Evolutionary conservation across 2,797 vertebrate species (phyloP).

Genomic region (Scolopax bukidnonensis): DNA sequence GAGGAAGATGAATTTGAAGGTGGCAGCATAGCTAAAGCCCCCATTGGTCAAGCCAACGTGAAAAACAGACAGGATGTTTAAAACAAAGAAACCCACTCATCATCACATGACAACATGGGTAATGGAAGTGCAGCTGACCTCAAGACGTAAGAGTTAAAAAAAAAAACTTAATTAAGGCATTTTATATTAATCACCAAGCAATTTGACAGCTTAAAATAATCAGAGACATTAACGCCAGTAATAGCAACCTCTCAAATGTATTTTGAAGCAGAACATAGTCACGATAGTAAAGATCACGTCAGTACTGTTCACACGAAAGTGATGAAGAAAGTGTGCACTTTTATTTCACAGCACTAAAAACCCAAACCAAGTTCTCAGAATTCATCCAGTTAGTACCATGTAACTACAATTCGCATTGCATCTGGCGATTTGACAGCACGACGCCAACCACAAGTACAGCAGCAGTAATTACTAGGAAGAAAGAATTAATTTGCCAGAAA

Average conservation of each 20-base stretch:
- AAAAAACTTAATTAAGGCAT: neutral
- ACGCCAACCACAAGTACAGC: neutral
- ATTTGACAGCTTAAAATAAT: neutral
- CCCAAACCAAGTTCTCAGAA: neutral
- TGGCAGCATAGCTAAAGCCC: neutral
- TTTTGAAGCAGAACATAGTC: neutral
- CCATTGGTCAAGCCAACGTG: neutral
- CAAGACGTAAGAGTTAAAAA: neutral
- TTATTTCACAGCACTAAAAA: constrained; percentile 38
- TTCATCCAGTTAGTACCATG: neutral
- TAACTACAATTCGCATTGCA: neutral
- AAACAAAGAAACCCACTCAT: neutral
- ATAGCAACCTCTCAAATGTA: neutral
- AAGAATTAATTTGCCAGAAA: neutral
- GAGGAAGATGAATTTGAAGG: neutral
- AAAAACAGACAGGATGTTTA: neutral
- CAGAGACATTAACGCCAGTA: neutral
- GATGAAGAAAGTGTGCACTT: neutral
- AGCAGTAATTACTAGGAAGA: neutral
- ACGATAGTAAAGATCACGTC: accelerated
- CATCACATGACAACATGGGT: accelerated
- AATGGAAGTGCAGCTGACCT: accelerated
- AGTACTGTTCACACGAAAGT: neutral
- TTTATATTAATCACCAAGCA: neutral
- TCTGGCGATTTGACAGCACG: accelerated